Conservation (phyloP, 2,888 invertebrate species). For the Chloroclysta siterata region DNA sequence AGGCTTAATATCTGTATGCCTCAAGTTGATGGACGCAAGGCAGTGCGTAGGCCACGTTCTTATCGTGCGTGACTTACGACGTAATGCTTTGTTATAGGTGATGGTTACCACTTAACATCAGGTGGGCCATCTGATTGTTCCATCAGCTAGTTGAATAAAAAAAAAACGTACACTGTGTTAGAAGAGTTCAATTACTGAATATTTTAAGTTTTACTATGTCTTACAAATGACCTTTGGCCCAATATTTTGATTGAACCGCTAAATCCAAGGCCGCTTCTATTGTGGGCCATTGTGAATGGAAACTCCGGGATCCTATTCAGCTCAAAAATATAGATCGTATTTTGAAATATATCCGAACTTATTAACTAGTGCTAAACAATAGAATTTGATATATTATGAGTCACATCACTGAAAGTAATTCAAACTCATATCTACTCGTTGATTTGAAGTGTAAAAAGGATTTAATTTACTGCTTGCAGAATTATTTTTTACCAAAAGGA, state of each 20-base stretch:
- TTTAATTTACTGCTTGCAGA: neutral
- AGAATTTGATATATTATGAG: neutral
- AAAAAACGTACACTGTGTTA: no score
- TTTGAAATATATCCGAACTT: constrained; percentile 57
- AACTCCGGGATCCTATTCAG: constrained; percentile 56
- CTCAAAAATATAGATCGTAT: constrained; percentile 55
- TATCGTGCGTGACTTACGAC: no score
- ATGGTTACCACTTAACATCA: no score
- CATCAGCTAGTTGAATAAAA: no score
- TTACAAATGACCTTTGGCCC: constrained; percentile 63
- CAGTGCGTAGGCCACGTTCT: no score
- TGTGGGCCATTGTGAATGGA: constrained; percentile 63
- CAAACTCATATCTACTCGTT: neutral
- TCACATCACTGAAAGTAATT: constrained; percentile 2
- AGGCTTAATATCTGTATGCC: no score
- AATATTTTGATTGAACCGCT: constrained; percentile 50
- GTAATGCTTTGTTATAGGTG: no score
- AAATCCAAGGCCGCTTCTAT: constrained; percentile 69
- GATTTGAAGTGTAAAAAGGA: neutral
- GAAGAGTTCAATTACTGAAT: constrained; percentile 9
- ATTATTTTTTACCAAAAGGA: no score
- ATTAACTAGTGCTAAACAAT: constrained; percentile 40
- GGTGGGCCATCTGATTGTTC: no score
- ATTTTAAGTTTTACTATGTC: constrained; percentile 21
- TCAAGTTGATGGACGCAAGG: no score